Conservation (phyloP, 2,113 vertebrate species). For the Piaya cayana region DNA sequence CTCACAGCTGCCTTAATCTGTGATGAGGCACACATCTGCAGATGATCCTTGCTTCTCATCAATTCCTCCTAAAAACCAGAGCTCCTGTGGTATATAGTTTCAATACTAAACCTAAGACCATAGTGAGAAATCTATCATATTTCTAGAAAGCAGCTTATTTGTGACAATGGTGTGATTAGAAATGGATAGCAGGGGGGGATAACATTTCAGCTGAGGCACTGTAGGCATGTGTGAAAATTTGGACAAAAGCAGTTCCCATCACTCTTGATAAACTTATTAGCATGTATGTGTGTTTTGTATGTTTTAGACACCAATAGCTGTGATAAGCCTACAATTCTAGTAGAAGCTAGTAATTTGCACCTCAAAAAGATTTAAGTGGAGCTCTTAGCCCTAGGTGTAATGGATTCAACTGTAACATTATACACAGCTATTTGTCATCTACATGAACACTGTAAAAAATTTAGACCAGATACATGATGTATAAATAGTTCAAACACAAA, state of each 20-base stretch:
- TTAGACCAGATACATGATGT: background rate
- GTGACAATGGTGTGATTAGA: background rate
- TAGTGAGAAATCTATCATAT: background rate
- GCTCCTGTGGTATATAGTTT: background rate
- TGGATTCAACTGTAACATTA: background rate
- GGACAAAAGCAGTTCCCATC: background rate
- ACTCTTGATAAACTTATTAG: background rate
- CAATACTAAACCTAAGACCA: rapidly evolving
- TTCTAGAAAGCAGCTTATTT: background rate
- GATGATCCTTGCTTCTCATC: background rate
- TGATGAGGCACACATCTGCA: background rate
- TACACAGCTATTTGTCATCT: background rate
- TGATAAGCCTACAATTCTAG: background rate
- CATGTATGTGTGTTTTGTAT: background rate
- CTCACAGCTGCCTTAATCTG: background rate
- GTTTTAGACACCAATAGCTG: background rate
- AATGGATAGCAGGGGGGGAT: background rate
- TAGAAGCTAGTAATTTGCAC: background rate
- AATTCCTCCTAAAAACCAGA: background rate
- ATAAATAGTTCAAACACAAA: background rate
- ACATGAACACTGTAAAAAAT: background rate
- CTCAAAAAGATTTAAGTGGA: background rate
- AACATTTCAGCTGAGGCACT: background rate
- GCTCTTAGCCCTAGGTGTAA: background rate
- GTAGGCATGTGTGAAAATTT: background rate